Evolutionary conservation across 2,797 vertebrate genomes (phyloP), one percentile per base, ranked within the genome.

Genomic region (Halcyon chelicuti): DNA sequence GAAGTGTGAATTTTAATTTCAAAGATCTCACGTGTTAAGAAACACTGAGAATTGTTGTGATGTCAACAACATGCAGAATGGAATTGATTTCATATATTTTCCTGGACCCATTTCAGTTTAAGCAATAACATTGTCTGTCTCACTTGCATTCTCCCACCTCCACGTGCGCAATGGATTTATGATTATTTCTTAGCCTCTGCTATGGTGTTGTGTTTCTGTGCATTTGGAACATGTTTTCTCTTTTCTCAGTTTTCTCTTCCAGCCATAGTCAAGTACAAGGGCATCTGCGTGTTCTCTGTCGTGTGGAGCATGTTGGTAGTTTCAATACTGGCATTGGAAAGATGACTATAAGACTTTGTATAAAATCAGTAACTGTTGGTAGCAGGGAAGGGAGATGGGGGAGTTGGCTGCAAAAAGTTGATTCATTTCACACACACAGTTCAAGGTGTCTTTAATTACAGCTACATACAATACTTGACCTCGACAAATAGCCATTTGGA

Each of bases 101-200:
- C 39, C 35, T 55, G 55, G 51, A n/a, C 20, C 44, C 1, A 2
- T 72, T 76, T 61, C 55, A 58, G 1, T 54, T 79, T 17, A 61
- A 86, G 44, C 49, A 37, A 3, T 46, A 4, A 8, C 4, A 2
- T 26, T 63, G 17, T 63, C 21, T 66, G 46, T 47, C 40, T 82
- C 46, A 18, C 17, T 54, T 77, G 58, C 51, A 29, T 49, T 86
- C 42, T 49, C 5, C 55, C 71, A 57, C 2, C 29, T 62, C 55
- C 49, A 8, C 13, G 3, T 0, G 0, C 23, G 39, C 42, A 20
- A 2, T 8, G 40, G 31, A 9, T 75, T 17, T 52, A 20, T 13
- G 25, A 22, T 78, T 28, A 23, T 74, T 91, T 81, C 51, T 26
- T 14, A 20, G n/a, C 22, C 46, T 46, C 0, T 18, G 7, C 16